phyloP scores from a whole-genome alignment of 1,140 invertebrate species.

The Papilio xuthus region DNA sequence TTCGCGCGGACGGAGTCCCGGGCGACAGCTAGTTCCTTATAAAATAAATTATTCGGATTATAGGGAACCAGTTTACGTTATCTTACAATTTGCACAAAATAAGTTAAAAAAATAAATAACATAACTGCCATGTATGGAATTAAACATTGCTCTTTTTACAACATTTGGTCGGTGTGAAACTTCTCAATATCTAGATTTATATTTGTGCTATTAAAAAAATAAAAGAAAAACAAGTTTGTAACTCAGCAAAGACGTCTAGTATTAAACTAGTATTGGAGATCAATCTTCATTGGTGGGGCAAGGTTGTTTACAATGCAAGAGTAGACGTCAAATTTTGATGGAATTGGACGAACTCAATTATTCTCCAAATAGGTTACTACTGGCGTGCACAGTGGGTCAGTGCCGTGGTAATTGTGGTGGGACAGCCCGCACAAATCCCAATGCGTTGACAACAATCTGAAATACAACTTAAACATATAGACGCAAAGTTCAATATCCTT shows the following conservation, averaged over 20 bases:
- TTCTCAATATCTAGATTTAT: too few relatives aligned
- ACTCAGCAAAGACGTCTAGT: neutral
- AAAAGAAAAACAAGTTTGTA: too few relatives aligned
- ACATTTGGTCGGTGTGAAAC: too few relatives aligned
- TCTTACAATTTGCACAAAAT: too few relatives aligned
- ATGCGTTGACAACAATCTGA: slow-evolving; percentile 25
- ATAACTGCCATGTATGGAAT: too few relatives aligned
- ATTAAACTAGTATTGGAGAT: neutral
- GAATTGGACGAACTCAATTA: slow-evolving; percentile 76
- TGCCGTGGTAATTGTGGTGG: slow-evolving; percentile 64
- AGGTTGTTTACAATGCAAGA: slow-evolving; percentile 70
- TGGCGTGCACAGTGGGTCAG: slow-evolving; percentile 58
- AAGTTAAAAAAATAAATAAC: too few relatives aligned
- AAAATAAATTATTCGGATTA: too few relatives aligned
- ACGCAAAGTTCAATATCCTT: slow-evolving; percentile 21
- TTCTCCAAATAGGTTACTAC: slow-evolving; percentile 66
- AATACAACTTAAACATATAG: neutral
- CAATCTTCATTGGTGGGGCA: neutral
- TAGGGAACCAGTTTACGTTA: too few relatives aligned
- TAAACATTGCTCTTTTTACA: too few relatives aligned
- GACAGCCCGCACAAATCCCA: slow-evolving; percentile 62
- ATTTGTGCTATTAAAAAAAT: too few relatives aligned
- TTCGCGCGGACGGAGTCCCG: too few relatives aligned
- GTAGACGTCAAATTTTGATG: slow-evolving; percentile 67
- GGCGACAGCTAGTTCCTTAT: too few relatives aligned